Base-by-base conservation (phyloP, 2,888 invertebrate genomes). In the Antheraea assamensis region DNA sequence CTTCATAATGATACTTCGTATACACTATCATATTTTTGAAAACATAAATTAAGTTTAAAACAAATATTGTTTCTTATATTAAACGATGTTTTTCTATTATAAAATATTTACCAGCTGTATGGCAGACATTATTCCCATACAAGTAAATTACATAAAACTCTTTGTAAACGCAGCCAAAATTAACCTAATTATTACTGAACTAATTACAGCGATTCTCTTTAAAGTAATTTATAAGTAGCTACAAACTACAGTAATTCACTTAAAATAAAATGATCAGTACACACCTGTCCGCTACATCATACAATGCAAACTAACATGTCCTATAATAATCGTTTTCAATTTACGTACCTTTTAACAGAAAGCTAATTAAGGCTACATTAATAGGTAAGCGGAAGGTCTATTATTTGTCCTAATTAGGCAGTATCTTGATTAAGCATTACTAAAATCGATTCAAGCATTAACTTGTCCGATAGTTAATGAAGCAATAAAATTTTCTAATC, bases 1-100 rank as follows among this genome's bases (percentile, higher is more conserved):
- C 89, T 84, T 79, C 81, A 90, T 85, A 84, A 88, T 47, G 68
- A 35, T 68, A 21, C 19, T 61, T 19, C 27, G 13, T 10, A 61
- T 61, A 61, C 27, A 61, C 42, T 1, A 42, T 13, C 4, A n/a
- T 7, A 49, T 19, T 49, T 49, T 15, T 4, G 19, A 49, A 19
- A 19, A 19, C 19, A 49, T 19, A 49, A 42, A 47, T 47, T 15
- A 47, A 0, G 21, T 52, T 52, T 52, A 52, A 52, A 21, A 21
- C 21, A 21, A 52, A 7, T 4, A 19, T 0, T 21, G 21, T 49
- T 19, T 49, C 19, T 2, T 17, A 19, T 19, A 52, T 1, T 21
- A 52, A 52, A 21, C 21, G 19, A 4, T 19, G 1, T 52, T 52
- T 52, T 21, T 21, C 21, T 5, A 52, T 8, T 52, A 21, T 19